A percentile compares a stretch with the other conserved stretches of the same genome.
Evolutionary conservation across 2,888 invertebrate genomes (phyloP).

Genomic region (Sarcophaga subvicina): DNA sequence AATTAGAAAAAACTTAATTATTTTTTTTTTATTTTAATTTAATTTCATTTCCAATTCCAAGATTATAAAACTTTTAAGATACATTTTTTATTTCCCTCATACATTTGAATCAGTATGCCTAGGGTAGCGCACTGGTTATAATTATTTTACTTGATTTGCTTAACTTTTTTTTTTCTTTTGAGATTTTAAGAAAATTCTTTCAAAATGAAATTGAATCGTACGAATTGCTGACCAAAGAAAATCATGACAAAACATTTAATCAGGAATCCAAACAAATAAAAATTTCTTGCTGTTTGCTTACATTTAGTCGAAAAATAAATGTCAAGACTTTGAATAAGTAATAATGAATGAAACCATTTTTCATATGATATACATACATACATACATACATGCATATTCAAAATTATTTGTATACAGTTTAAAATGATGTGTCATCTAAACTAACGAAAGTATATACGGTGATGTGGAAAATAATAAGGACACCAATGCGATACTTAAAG

Average conservation of each 20-base stretch:
- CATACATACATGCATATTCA: no score
- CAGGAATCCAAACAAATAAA: conserved; percentile 31
- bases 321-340: conserved; percentile 12
- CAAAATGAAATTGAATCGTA: conserved; percentile 27
- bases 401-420: conserved; percentile 14
- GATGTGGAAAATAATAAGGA: no score
- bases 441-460: neutral
- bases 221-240: conserved; percentile 51
- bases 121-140: neutral
- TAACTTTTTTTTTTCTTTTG: neutral
- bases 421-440: conserved; percentile 25
- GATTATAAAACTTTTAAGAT: no score
- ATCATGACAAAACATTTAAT: conserved; percentile 52
- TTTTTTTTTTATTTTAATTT: no score
- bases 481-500: no score
- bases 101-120: neutral
- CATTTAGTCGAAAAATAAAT: conserved; percentile 22
- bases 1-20: no score
- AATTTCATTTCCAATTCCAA: no score
- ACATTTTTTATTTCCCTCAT: no score
- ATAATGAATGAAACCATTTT: conserved; percentile 21
- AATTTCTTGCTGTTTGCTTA: neutral
- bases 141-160: neutral
- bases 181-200: conserved; percentile 39
- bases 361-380: neutral